phyloP scores from a whole-genome alignment of 37 sponge, comb jelly and placozoan species.

The Halichondria panicea region DNA sequence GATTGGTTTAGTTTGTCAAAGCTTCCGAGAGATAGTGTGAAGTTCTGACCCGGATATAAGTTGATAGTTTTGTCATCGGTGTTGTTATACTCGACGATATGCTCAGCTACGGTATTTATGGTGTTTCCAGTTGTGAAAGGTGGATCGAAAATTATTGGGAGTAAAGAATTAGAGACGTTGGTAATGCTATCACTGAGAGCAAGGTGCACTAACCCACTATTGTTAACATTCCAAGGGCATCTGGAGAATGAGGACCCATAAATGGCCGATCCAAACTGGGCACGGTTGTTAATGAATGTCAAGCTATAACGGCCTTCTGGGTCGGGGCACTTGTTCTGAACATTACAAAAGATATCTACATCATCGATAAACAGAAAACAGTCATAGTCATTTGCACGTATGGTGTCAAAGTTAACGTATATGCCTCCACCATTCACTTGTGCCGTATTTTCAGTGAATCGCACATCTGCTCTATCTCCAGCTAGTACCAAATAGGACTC shows the following conservation, averaged over 20 bases:
- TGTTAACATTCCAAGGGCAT: slow-evolving; percentile 36
- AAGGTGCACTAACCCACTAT: too few relatives aligned
- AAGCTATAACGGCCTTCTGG: neutral
- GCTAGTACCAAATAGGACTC: slow-evolving; percentile 16
- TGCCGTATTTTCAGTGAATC: slow-evolving; percentile 3
- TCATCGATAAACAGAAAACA: slow-evolving; percentile 39
- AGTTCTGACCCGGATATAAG: neutral
- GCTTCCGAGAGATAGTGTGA: neutral
- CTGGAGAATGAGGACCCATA: slow-evolving; percentile 25
- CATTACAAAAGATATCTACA: slow-evolving; percentile 1
- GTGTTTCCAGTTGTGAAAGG: neutral
- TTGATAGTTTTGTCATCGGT: neutral
- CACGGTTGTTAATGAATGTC: slow-evolving; percentile 1
- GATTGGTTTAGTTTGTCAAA: neutral
- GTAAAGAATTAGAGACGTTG: too few relatives aligned
- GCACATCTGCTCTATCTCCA: neutral
- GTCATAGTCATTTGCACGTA: neutral
- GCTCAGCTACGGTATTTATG: neutral
- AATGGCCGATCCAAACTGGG: slow-evolving; percentile 10
- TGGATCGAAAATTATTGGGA: neutral
- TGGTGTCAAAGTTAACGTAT: slow-evolving; percentile 8
- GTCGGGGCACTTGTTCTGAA: neutral
- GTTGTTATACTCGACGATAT: neutral
- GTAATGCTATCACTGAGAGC: too few relatives aligned
- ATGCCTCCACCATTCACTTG: slow-evolving; percentile 24